A percentile compares a stretch with the other conserved stretches of the same genome.
Conservation (phyloP, 2,113 vertebrate species). For the Geococcyx californianus region DNA sequence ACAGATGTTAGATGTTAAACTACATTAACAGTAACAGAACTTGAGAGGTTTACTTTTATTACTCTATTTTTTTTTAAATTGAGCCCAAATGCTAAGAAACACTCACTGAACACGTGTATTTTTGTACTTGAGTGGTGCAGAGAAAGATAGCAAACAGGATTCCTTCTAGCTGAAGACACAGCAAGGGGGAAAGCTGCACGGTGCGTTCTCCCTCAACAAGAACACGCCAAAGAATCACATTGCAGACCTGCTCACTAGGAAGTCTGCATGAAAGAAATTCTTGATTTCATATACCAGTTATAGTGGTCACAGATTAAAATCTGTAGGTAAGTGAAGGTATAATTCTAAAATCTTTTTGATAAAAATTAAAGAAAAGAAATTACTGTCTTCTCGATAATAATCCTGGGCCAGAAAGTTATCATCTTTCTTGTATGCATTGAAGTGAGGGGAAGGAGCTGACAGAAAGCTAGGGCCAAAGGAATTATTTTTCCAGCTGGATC, state of each 20-base stretch:
- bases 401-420: background rate
- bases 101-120: background rate
- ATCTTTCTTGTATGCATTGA: background rate
- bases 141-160: background rate
- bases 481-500: slow-evolving; percentile 27
- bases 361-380: background rate
- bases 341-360: background rate
- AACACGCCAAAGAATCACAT: background rate
- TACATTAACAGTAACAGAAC: background rate
- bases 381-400: background rate
- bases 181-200: background rate
- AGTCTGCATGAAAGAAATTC: background rate
- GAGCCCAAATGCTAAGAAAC: background rate
- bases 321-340: background rate
- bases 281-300: background rate
- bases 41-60: background rate
- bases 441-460: background rate
- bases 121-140: background rate
- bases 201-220: background rate
- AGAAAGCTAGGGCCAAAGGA: background rate
- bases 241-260: background rate
- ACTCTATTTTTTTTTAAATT: background rate
- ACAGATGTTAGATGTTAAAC: background rate
- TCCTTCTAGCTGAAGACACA: background rate
- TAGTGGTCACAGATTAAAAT: background rate